Evolutionary conservation across 2,888 invertebrate genomes (phyloP), one percentile per base, ranked within the genome.

Genomic region (Polydrusus tereticollis): DNA sequence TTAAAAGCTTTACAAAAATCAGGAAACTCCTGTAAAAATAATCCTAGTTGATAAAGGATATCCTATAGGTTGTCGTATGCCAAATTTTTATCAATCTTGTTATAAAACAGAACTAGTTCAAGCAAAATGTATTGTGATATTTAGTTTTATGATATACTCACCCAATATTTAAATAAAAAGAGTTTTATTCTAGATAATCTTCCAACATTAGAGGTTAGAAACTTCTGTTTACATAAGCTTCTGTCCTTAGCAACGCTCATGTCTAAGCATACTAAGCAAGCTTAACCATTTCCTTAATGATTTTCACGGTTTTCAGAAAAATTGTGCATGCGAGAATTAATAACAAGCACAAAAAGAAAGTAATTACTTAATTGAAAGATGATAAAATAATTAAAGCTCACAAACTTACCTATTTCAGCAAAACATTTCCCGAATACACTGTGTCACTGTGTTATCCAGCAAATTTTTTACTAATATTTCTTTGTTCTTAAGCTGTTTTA

Each of bases 101-200:
- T 26, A 26, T 50, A 14, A 26, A 50, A 36, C 36, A 57, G 57
- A n/a, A 12, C 36, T 57, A 20, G 29, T 41, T 36, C 21, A 58
- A 14, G n/a, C 4, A 23, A 38, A 36, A 38, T 58, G 38, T 52
- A 65, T 55, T 65, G 64, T 65, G 64, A 65, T 55, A 65, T 62
- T 45, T 65, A 41, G 20, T 64, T 50, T 33, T 33, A 33, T 47
- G 36, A 14, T 50, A 45, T 23, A 55, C 52, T 65, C 52, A 65
- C 55, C 18, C 14, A 65, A 8, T 45, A 45, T 57, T 20, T 12
- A 20, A 57, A 12, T 45, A 62, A 62, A 43, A 43, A 14, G 16
- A 6, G 18, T 21, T 59, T 59, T 59, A 10, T 5, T 57, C 36
- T 41, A 21, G 12, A n/a, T 7, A 20, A 20, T 38, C 20, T 41